Evolutionary conservation across 2,888 invertebrate species (phyloP), one percentile per base, ranked within the genome.

Genomic region (Habroteleia sp.): DNA sequence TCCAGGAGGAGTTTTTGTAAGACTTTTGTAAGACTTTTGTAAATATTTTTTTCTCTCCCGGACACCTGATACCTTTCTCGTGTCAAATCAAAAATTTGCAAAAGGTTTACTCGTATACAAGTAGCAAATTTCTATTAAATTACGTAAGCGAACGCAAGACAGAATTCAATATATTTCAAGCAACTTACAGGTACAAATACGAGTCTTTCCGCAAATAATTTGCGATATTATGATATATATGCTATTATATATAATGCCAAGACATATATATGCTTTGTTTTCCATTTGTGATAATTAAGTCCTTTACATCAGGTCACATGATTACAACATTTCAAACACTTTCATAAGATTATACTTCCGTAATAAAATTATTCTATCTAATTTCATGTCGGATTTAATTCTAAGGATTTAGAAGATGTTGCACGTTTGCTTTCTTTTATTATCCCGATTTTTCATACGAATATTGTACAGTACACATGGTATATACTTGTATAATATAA

Each of bases 251-350:
- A 16, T 65, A 65, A n/a, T n/a, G n/a, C 63, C 42, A 23, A 63
- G 23, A 65, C 33, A 65, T 42, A 52, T 52, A 52, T 54, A 42
- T 20, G 16, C 7, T 10, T 48, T 39, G 14, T 31, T 25, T n/a
- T n/a, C n/a, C 31, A 52, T 50, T 50, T 48, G 10, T 41, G 42
- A 41, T 56, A 58, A 50, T 68, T 17, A 68, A 68, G 58, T 68
- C 33, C 48, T 11, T 39, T 58, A 79, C 68, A 77, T 81, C 81
- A 80, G 80, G 81, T 81, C 79, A 79, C 81, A 72, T 68, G 77
- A 75, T 80, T 78, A 77, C 77, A 77, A 77, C 80, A 81, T 82
- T 82, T 79, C 76, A 84, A 82, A 84, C 80, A 83, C 72, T 77
- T 79, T 78, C 39, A 69, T 62, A 62, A 41, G 35, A 37, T 54